phyloP scores from a whole-genome alignment of 1,140 invertebrate genomes.

The Hormaphis cornu region DNA sequence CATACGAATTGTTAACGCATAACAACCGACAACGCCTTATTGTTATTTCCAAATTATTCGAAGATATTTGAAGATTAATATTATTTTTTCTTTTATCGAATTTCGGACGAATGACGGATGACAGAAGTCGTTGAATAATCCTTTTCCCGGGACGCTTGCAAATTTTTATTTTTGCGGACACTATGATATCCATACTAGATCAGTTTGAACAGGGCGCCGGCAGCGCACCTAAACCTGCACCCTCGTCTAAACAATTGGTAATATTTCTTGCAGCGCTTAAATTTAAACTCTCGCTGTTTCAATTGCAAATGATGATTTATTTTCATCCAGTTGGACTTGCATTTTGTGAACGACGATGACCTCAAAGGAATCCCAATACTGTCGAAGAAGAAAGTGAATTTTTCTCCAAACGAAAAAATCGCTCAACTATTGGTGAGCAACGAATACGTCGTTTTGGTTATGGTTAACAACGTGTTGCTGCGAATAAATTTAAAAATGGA shows the following conservation, averaged over 20 bases:
- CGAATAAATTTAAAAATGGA: constrained; percentile 71
- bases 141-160: too few species aligned
- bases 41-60: too few species aligned
- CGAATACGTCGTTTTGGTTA: constrained; percentile 71
- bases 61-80: too few species aligned
- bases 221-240: constrained; percentile 41
- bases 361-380: constrained; percentile 67
- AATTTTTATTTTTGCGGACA: not conserved
- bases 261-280: not conserved
- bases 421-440: constrained; percentile 70
- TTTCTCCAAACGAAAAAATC: constrained; percentile 64
- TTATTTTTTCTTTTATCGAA: too few species aligned
- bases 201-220: constrained; percentile 67
- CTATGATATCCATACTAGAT: constrained; percentile 51
- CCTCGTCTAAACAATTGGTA: constrained; percentile 24
- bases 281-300: too few species aligned
- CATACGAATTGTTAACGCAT: too few species aligned
- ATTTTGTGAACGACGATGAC: constrained; percentile 54
- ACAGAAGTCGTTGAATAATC: too few species aligned
- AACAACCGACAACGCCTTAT: too few species aligned
- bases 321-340: constrained; percentile 50
- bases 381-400: constrained; percentile 65
- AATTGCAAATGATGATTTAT: constrained; percentile 20
- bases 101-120: too few species aligned
- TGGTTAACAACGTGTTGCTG: constrained; percentile 71